These are phyloP conservation scores for Corbicula japonica DNA, from an alignment of 2,888 invertebrate species.

Conservation along the genomic window DNA sequence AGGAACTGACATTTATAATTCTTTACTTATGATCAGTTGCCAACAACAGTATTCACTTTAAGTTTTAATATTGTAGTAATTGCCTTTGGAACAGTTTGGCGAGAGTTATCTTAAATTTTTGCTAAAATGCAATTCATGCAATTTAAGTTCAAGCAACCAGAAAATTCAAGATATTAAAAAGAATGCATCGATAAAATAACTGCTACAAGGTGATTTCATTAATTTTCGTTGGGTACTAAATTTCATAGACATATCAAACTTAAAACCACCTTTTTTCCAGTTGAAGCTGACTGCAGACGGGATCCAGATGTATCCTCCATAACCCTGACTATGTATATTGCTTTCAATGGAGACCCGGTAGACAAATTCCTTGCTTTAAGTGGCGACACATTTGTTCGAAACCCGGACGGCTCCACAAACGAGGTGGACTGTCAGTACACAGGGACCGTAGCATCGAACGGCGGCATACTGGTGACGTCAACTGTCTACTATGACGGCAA, in stretches of 20 bases:
- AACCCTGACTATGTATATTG: not conserved
- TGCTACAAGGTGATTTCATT: not conserved
- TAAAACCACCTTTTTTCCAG: not conserved
- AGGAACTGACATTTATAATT: no score
- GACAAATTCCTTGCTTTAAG: constrained; percentile 13
- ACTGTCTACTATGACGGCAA: constrained; percentile 2
- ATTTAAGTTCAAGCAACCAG: no score
- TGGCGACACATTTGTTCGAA: not conserved
- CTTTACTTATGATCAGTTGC: no score
- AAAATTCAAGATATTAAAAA: no score
- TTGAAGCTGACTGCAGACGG: not conserved
- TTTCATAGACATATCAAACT: no score
- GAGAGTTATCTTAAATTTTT: no score
- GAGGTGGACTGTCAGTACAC: not conserved
- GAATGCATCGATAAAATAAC: no score
- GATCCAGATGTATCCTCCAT: not conserved
- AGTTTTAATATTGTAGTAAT: no score
- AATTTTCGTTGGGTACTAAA: no score
- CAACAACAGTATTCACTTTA: no score
- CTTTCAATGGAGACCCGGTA: constrained; percentile 17
- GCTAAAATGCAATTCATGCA: no score
- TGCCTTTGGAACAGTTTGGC: no score
- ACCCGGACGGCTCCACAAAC: constrained; percentile 5
- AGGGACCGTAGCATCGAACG: not conserved
- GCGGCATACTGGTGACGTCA: not conserved